Evolutionary conservation across 2,797 vertebrate genomes (phyloP).

Genomic region (Alauda arvensis): DNA sequence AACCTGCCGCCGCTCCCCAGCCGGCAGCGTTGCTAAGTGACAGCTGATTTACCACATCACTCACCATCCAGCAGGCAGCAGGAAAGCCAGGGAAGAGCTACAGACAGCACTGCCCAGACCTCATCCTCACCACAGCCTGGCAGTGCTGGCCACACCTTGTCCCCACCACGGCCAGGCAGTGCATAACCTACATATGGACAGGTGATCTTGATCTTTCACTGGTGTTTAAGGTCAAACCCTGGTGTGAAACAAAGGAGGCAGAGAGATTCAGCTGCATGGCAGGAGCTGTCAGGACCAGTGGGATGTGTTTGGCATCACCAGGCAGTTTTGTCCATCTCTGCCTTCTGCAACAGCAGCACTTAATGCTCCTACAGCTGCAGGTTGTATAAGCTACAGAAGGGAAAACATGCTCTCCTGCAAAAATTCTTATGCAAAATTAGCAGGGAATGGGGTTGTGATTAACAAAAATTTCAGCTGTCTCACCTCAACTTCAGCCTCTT

Average conservation of each 20-base stretch:
- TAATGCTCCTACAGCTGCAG: neutral
- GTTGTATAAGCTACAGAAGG: neutral
- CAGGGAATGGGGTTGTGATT: neutral
- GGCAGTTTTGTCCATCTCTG: neutral
- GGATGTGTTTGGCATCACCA: neutral
- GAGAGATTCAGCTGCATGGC: neutral
- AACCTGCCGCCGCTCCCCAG: accelerated
- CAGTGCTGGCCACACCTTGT: neutral
- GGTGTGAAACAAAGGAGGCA: neutral
- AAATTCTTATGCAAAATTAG: neutral
- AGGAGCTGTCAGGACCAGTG: neutral
- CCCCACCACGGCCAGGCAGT: neutral
- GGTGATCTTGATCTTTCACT: neutral
- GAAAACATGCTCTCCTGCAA: neutral
- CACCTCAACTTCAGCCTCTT: neutral
- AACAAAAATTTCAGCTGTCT: neutral
- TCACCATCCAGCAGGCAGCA: neutral
- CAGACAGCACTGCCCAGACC: neutral
- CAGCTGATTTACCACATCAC: neutral
- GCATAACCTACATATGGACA: accelerated
- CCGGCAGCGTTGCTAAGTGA: conserved; percentile 24
- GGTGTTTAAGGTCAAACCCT: neutral
- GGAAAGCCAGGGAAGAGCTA: neutral
- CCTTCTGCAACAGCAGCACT: neutral
- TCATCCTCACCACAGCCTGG: neutral